These are phyloP conservation scores for Himantopus leucocephalus DNA, from an alignment of 2,113 vertebrate species.

Conservation along the genomic window DNA sequence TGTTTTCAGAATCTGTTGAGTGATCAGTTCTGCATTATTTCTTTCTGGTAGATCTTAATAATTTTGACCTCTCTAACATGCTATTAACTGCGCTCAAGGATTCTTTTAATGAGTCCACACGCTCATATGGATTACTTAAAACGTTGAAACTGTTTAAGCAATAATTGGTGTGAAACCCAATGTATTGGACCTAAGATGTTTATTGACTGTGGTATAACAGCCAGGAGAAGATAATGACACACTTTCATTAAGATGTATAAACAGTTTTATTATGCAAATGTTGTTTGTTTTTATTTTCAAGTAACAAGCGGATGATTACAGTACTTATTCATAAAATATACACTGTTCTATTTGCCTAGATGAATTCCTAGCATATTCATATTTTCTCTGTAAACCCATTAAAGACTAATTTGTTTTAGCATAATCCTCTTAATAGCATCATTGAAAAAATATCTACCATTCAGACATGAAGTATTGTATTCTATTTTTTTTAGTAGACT, in stretches of 20 bases:
- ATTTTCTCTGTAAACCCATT: not conserved
- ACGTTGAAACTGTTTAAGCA: not conserved
- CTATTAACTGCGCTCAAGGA: not conserved
- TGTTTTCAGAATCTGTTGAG: not conserved
- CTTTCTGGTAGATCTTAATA: not conserved
- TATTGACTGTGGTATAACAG: not conserved
- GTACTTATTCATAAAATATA: not conserved
- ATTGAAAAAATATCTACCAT: not conserved
- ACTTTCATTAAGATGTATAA: not conserved
- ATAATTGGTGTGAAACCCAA: not conserved
- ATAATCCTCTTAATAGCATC: not conserved
- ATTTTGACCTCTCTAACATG: not conserved
- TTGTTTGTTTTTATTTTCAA: slow-evolving; percentile 17
- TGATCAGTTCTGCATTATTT: not conserved
- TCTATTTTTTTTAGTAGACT: not conserved
- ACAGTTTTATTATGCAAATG: not conserved
- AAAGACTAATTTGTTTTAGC: not conserved
- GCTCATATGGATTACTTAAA: not conserved
- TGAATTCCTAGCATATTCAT: not conserved
- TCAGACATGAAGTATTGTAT: not conserved
- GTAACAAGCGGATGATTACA: not conserved
- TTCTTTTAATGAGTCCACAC: not conserved
- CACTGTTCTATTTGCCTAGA: not conserved
- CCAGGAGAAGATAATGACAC: not conserved
- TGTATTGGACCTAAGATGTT: not conserved